Conservation (phyloP, 2,888 invertebrate species). For the Drosophila nr. perissopoda region DNA sequence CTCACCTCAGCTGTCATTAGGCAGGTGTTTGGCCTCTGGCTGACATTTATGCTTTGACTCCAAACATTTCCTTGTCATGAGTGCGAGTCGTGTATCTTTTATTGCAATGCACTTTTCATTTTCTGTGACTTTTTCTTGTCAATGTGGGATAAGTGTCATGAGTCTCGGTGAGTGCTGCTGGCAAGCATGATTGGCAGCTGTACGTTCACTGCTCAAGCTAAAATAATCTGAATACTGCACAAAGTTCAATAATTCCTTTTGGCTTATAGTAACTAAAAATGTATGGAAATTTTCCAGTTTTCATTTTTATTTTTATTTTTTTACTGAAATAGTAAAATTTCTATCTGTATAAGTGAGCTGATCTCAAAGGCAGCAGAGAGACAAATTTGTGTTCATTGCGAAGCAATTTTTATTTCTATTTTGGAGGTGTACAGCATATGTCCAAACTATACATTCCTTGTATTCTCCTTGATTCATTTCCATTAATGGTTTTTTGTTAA, state of each 20-base stretch:
- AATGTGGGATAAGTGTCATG: conserved; percentile 39
- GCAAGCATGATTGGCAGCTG: conserved; percentile 44
- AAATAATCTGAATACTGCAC: conserved; percentile 30
- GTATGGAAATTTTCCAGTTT: neutral
- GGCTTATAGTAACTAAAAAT: neutral
- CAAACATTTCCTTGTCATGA: conserved; percentile 35
- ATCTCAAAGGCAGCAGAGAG: neutral
- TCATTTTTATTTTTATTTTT: neutral
- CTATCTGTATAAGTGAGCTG: neutral
- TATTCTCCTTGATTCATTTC: neutral
- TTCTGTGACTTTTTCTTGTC: conserved; percentile 55
- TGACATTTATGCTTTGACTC: conserved; percentile 34
- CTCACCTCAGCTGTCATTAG: conserved; percentile 48
- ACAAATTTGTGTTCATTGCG: neutral
- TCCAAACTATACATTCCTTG: neutral
- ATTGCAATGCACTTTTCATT: conserved; percentile 57
- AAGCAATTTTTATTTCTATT: neutral
- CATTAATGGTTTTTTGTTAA: neutral
- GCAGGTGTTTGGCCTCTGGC: conserved; percentile 50
- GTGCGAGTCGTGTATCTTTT: conserved; percentile 19
- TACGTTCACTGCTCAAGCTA: conserved; percentile 15
- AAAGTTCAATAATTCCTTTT: conserved; percentile 16
- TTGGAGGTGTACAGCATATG: neutral
- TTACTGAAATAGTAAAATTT: no score
- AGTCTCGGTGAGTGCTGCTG: conserved; percentile 25